Conservation (phyloP, 2,113 vertebrate species). For the Pollimyrus isidori region DNA sequence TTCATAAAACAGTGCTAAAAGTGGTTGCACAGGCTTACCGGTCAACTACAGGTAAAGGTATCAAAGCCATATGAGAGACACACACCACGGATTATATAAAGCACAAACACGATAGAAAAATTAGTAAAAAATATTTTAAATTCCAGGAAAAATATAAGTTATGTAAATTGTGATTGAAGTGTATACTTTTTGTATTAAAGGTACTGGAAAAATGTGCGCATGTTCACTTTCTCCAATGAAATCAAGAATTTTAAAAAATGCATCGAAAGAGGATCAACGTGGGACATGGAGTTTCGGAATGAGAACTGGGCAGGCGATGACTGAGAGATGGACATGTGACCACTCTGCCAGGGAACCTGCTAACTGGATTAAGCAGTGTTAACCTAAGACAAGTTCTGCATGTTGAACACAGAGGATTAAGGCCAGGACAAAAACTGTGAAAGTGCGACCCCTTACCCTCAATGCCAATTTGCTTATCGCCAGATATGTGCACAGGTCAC, state of each 20-base stretch:
- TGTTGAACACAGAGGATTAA: constrained; percentile 38
- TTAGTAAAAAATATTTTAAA: no score
- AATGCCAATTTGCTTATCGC: neutral
- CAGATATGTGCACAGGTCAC: neutral
- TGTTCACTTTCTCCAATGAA: neutral
- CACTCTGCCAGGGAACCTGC: constrained; percentile 26
- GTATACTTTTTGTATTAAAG: neutral
- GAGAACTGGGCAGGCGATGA: neutral
- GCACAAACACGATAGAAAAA: neutral
- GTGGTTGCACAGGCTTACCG: neutral
- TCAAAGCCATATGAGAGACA: neutral
- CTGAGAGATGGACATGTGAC: neutral
- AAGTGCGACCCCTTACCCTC: constrained; percentile 37
- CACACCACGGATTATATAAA: neutral
- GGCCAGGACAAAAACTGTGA: constrained; percentile 19
- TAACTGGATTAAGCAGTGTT: constrained; percentile 39
- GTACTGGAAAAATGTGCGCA: neutral
- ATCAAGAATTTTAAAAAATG: neutral
- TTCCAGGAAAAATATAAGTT: no score
- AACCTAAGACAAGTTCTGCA: constrained; percentile 36
- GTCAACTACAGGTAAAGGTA: neutral
- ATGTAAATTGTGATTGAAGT: neutral
- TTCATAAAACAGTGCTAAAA: neutral
- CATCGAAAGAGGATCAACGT: neutral
- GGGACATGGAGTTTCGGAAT: neutral